phyloP scores from a whole-genome alignment of 1,140 invertebrate species.

The Macrotrachela quadricornifera region DNA sequence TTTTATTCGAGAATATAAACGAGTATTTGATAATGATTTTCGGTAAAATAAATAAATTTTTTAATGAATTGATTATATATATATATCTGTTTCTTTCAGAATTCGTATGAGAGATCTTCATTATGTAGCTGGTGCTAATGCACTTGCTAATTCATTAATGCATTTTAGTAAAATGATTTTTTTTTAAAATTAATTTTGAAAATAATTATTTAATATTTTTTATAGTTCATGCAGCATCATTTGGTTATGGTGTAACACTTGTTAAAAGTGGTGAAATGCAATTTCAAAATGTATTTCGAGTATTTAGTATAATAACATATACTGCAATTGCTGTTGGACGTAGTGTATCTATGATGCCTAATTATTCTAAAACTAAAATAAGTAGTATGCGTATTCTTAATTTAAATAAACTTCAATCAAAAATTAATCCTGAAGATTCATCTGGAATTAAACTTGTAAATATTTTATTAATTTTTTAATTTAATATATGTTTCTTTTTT shows the following conservation, averaged over 20 bases:
- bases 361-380: not conserved
- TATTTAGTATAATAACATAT: conserved; percentile 4
- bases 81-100: too few relatives aligned
- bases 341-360: not conserved
- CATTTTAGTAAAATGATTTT: not conserved
- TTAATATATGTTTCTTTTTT: not conserved
- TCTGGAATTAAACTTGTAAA: not conserved
- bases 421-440: conserved; percentile 4
- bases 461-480: not conserved
- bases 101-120: too few relatives aligned
- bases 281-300: not conserved
- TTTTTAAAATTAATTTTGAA: too few relatives aligned
- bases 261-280: not conserved
- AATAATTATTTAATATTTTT: not conserved
- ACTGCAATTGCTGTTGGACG: not conserved
- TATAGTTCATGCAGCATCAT: not conserved
- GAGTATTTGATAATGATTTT: not conserved
- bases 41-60: not conserved
- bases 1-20: not conserved
- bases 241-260: not conserved
- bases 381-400: not conserved
- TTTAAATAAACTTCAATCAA: not conserved
- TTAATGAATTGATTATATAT: too few relatives aligned
- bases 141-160: too few relatives aligned
- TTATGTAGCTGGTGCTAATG: too few relatives aligned